Conservation (phyloP, 2,113 vertebrate species). For the Chaenogobius annularis region DNA sequence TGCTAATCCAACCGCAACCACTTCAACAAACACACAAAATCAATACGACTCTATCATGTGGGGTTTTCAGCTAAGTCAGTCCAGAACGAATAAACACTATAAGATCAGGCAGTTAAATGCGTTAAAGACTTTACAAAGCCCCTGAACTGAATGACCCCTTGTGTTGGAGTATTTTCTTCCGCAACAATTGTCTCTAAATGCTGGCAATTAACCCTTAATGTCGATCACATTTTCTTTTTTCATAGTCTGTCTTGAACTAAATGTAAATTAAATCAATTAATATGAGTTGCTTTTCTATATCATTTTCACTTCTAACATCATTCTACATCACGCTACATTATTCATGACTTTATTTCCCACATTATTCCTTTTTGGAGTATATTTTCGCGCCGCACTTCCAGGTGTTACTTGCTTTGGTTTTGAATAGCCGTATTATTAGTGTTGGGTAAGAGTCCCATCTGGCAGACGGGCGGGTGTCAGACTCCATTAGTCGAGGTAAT, state of each 20-base stretch:
- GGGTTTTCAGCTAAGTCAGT: background rate
- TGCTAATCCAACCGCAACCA: slow-evolving; percentile 6
- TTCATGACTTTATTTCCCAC: background rate
- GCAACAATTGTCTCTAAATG: no score
- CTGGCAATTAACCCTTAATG: no score
- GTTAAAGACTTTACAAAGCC: background rate
- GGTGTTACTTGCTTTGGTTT: background rate
- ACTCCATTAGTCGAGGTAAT: slow-evolving; percentile 8
- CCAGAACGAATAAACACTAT: no score
- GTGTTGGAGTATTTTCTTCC: no score
- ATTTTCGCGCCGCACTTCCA: background rate
- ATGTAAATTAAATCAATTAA: background rate
- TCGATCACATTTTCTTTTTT: background rate
- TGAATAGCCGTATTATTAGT: background rate
- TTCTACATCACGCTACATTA: background rate
- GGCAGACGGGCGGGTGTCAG: slow-evolving; percentile 3
- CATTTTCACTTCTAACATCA: background rate
- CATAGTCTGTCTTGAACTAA: background rate
- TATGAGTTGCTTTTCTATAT: background rate
- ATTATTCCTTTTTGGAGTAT: background rate
- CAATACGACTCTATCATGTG: slow-evolving; percentile 11
- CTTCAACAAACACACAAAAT: slow-evolving; percentile 17
- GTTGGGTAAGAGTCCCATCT: slow-evolving; percentile 3
- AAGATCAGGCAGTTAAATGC: background rate
- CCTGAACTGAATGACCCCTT: no score